Conservation (phyloP, 2,888 invertebrate species). For the Pseudococcus viburni region DNA sequence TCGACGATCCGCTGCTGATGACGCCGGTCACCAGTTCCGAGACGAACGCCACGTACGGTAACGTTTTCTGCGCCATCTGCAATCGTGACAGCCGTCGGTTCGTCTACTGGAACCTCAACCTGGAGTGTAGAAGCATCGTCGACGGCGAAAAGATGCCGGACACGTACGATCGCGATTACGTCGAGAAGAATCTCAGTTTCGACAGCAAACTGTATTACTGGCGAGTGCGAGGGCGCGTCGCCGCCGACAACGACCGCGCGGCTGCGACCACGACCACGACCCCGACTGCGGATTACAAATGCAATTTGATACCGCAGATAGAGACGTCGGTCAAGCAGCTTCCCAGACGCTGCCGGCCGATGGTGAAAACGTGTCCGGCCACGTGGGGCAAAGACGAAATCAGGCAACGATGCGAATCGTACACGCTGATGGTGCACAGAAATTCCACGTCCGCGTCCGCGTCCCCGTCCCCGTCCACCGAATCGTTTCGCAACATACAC, state of each 20-base stretch:
- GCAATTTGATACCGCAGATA: too few relatives aligned
- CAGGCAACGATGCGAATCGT: constrained; percentile 71
- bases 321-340: too few relatives aligned
- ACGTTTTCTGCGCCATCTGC: constrained; percentile 72
- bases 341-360: constrained; percentile 71
- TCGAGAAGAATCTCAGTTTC: constrained; percentile 18
- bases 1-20: constrained; percentile 68
- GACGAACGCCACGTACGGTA: constrained; percentile 70
- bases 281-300: too few relatives aligned
- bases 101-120: constrained; percentile 71
- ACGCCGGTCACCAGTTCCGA: constrained; percentile 70
- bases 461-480: not conserved
- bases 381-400: constrained; percentile 71
- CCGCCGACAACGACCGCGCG: not conserved
- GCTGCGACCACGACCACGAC: too few relatives aligned
- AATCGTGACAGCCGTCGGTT: constrained; percentile 70
- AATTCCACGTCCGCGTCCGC: constrained; percentile 69
- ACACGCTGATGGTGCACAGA: constrained; percentile 72
- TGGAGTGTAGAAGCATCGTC: constrained; percentile 68
- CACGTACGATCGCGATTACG: constrained; percentile 6
- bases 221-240: not conserved
- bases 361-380: constrained; percentile 71
- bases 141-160: not conserved
- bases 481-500: constrained; percentile 72
- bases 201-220: constrained; percentile 34